phyloP scores from a whole-genome alignment of 30 jellyfish, hydroid and myxozoan genomes.

The Pelagia noctiluca region DNA sequence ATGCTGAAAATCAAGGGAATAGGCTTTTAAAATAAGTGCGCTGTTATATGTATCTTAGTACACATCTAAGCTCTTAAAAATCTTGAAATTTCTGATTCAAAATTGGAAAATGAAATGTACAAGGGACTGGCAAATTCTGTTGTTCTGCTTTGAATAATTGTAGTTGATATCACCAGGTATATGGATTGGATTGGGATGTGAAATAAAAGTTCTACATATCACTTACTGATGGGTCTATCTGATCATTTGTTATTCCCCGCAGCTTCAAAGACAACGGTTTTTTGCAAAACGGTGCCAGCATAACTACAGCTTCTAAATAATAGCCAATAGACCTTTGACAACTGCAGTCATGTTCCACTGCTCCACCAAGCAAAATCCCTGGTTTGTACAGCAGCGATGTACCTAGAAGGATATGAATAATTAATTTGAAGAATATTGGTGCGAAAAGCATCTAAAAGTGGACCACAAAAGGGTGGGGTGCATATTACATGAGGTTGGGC shows the following conservation, averaged over 20 bases:
- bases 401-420: conserved; percentile 43
- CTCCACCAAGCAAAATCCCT: conserved; percentile 92
- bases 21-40: too few species aligned
- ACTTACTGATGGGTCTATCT: conserved; percentile 87
- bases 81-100: too few species aligned
- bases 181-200: too few species aligned
- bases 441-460: neutral
- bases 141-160: too few species aligned
- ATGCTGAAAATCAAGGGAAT: too few species aligned
- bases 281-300: conserved; percentile 95
- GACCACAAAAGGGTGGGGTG: neutral
- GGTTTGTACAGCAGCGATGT: conserved; percentile 86
- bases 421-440: neutral
- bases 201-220: too few species aligned
- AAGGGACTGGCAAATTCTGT: too few species aligned
- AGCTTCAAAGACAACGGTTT: conserved; percentile 75
- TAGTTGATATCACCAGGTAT: too few species aligned
- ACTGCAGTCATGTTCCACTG: conserved; percentile 96
- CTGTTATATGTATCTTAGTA: too few species aligned
- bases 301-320: conserved; percentile 81
- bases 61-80: too few species aligned
- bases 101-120: too few species aligned
- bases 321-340: conserved; percentile 94
- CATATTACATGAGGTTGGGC: neutral
- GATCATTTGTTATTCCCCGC: conserved; percentile 92